phyloP scores from a whole-genome alignment of 2,113 vertebrate species.

The Hymenochirus boettgeri region DNA sequence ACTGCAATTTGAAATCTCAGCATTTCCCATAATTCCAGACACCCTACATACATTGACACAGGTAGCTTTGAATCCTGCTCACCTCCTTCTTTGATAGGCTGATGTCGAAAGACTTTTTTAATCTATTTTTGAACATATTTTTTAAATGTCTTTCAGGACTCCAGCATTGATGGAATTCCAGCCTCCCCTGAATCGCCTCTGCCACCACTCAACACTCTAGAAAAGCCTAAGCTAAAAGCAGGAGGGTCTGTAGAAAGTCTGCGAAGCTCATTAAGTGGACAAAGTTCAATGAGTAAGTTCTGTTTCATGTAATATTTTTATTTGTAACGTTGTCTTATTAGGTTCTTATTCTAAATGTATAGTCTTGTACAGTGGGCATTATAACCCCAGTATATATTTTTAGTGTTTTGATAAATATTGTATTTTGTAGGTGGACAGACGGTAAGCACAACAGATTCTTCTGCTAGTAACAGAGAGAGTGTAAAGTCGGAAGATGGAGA shows the following conservation, averaged over 20 bases:
- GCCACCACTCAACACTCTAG: conserved; percentile 74
- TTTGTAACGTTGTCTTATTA: no score
- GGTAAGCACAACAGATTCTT: conserved; percentile 95
- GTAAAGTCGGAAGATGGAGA: conserved; percentile 97
- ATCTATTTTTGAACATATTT: conserved; percentile 2
- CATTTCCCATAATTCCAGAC: no score
- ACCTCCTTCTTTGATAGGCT: no score
- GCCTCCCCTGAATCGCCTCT: conserved; percentile 73
- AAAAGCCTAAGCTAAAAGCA: conserved; percentile 93
- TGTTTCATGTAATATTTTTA: no score
- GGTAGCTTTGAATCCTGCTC: no score
- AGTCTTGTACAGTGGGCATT: no score
- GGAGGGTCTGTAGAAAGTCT: conserved; percentile 95
- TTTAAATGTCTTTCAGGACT: conserved; percentile 59
- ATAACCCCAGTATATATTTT: neutral
- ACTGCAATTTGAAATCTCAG: no score
- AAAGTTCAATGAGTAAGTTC: conserved; percentile 95
- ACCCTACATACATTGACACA: no score
- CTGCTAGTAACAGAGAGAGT: conserved; percentile 93
- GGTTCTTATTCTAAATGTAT: no score
- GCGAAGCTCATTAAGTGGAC: conserved; percentile 90
- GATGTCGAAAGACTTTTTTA: no score
- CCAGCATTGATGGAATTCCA: conserved; percentile 73
- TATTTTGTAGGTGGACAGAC: conserved; percentile 83
- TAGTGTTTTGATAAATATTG: neutral